A percentile compares a stretch with the other conserved stretches of the same genome.
These are phyloP conservation scores for Chaenogobius annularis DNA, from an alignment of 2,113 vertebrate genomes.

Conservation along the genomic window DNA sequence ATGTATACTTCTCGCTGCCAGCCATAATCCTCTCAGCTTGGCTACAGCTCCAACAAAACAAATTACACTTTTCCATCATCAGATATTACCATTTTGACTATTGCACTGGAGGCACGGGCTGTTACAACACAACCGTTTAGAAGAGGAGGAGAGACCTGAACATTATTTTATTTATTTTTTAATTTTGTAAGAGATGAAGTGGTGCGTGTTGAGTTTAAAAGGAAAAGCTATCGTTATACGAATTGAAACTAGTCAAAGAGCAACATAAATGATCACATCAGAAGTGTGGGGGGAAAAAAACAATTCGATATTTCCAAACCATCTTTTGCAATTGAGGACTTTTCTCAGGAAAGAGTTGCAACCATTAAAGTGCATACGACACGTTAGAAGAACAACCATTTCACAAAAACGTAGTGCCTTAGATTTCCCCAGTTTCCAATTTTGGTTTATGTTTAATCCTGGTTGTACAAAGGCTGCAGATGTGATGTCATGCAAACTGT, in stretches of 20 bases:
- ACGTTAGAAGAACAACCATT: too few relatives aligned
- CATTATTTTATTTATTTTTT: not conserved
- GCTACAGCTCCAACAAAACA: constrained; percentile 20
- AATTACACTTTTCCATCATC: constrained; percentile 33
- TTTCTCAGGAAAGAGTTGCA: too few relatives aligned
- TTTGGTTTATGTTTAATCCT: too few relatives aligned
- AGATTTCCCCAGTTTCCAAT: too few relatives aligned
- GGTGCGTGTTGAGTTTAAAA: not conserved
- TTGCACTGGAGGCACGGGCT: constrained; percentile 33
- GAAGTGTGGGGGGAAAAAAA: too few relatives aligned
- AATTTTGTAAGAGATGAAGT: not conserved
- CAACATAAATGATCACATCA: not conserved
- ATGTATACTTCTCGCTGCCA: constrained; percentile 35
- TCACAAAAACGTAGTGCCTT: too few relatives aligned
- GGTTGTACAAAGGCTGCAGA: too few relatives aligned
- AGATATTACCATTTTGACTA: constrained; percentile 29
- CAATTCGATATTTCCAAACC: too few relatives aligned
- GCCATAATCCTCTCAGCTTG: constrained; percentile 33
- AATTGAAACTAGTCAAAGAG: not conserved
- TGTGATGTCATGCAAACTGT: too few relatives aligned
- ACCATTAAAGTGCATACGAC: too few relatives aligned
- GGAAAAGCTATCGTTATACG: not conserved
- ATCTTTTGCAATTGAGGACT: too few relatives aligned
- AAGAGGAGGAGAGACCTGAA: not conserved
- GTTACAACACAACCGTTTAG: constrained; percentile 61